A percentile compares a stretch with the other conserved stretches of the same genome.
These are phyloP conservation scores for Sitta europaea DNA, from an alignment of 2,113 vertebrate species.

Conservation along the genomic window DNA sequence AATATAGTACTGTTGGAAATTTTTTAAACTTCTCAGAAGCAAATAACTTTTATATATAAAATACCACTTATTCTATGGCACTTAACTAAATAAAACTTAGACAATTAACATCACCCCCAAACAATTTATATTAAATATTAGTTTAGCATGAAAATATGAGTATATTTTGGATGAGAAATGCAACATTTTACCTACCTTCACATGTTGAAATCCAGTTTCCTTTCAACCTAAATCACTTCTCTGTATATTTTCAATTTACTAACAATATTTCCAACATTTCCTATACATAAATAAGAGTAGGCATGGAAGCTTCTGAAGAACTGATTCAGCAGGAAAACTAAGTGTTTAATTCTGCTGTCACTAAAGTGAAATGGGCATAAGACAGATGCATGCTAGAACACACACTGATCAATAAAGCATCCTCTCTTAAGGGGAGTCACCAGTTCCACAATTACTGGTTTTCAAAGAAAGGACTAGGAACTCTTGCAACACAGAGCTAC, in stretches of 20 bases:
- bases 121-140: background rate
- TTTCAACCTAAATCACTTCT: background rate
- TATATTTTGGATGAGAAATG: background rate
- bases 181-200: constrained; percentile 18
- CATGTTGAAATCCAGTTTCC: background rate
- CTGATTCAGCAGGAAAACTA: background rate
- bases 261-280: background rate
- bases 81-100: background rate
- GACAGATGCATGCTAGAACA: background rate
- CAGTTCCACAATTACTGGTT: background rate
- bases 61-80: background rate
- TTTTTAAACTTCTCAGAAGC: background rate
- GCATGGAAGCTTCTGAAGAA: background rate
- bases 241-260: background rate
- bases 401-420: accelerated
- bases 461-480: background rate
- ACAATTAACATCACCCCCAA: background rate
- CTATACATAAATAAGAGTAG: background rate
- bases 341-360: background rate
- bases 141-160: background rate
- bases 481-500: background rate
- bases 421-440: background rate
- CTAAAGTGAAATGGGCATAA: background rate
- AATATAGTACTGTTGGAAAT: background rate
- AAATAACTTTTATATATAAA: no score